Evolutionary conservation across 2,888 invertebrate genomes (phyloP), one percentile per base, ranked within the genome.

Genomic region (Nymphalis polychloros): DNA sequence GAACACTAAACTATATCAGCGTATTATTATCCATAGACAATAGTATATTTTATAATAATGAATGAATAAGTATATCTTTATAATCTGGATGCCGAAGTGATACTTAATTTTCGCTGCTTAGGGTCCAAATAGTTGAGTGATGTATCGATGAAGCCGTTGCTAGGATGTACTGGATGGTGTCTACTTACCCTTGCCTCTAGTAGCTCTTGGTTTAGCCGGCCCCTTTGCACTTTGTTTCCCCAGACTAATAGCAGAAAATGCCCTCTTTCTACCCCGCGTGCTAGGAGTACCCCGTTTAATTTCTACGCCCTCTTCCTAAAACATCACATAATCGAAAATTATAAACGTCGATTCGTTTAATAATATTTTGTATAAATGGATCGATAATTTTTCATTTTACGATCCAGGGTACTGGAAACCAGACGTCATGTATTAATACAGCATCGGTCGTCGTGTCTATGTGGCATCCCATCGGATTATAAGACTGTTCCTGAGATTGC

Each of bases 251-350:
- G 87, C 81, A 0, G 90, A 90, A 5, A 81, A 76, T 0, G 90
- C 90, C 1, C 91, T 84, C 70, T 90, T 90, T 41, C 90, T 80
- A 6, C 90, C 90, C 10, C 89, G 86, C 73, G 87, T 88, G 63
- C 84, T 82, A 8, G 82, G 85, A 19, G 69, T 64, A 2, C 81
- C 79, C 17, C 82, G 80, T 69, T 82, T 82, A n/a, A 64, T 73
- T 4, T 82, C 79, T 1, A 67, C 59, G 13, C 72, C 50, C 48
- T 79, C 79, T 17, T 81, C 81, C 71, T 75, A 66, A n/a, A 55
- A 55, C n/a, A 31, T 7, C 6, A 27, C 4, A 16, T 63, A 68
- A 20, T 66, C 0, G 0, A 16, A 52, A 41, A 0, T 41, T 13
- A 41, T 13, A 41, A 41, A 10, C 5, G 1, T 27, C 27, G 27